Base-by-base conservation (phyloP, 2,888 invertebrate genomes). In the Volucella zonaria region DNA sequence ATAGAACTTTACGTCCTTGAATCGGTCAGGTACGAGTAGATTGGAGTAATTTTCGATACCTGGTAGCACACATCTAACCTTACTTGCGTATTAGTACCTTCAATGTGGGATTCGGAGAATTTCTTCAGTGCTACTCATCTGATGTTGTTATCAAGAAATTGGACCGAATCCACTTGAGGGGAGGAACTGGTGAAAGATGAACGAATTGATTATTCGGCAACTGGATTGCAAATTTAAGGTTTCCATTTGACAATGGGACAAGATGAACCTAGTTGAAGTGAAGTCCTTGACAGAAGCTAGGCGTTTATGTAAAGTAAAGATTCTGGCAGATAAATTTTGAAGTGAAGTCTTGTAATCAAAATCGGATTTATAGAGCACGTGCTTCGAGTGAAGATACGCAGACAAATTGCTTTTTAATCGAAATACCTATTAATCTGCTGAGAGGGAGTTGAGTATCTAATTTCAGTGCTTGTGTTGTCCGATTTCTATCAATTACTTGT, bases 241-340 rank as follows among this genome's bases (percentile, higher is more conserved):
- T 76, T 66, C 52, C 42, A 70, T 42, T 75, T 45, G 45, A 80
- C 42, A 80, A 79, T 66, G 59, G n/a, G 31, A 54, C 11, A 9
- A 61, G 58, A 40, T 61, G 54, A 68, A 67, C 43, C 12, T 23
- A 15, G 38, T 15, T 51, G 11, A 42, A 40, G 61, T 67, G 61
- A 66, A 66, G 18, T 31, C 18, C 40, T 51, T 18, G 61, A 38
- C 45, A 15, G 23, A 10, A 42, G 52, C 45, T 45, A 23, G 18
- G 12, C 11, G 15, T 38, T 51, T 23, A 23, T 23, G 18, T 23
- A 23, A 23, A 23, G 18, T 23, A 2, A 23, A 3, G 18, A 23
- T 23, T 2, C 18, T 23, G 2, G 38, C 15, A 38, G 49, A 40
- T 49, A 15, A 38, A 11, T 51, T 64, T 49, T 38, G 38, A 64